A percentile compares a stretch with the other conserved stretches of the same genome.
Evolutionary conservation across 2,797 vertebrate genomes (phyloP).

Genomic region (Acridotheres tristis): DNA sequence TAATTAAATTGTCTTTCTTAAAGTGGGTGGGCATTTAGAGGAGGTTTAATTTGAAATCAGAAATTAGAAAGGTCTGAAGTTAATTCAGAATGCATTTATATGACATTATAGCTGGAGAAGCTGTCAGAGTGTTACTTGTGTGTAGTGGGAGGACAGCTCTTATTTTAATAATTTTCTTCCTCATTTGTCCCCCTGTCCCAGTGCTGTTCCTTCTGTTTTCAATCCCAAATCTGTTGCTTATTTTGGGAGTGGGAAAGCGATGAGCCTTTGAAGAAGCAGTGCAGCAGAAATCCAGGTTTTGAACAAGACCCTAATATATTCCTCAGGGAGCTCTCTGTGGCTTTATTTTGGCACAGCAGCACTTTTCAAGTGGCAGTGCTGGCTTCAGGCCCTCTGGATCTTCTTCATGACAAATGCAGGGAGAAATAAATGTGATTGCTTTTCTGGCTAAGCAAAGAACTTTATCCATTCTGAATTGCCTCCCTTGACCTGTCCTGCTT

Average conservation of each 20-base stretch:
- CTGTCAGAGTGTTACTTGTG: not conserved
- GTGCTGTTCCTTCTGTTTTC: not conserved
- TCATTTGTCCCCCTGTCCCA: not conserved
- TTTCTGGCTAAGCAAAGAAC: not conserved
- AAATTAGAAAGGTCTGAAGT: not conserved
- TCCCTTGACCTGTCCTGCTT: not conserved
- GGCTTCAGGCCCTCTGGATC: not conserved
- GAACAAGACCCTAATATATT: not conserved
- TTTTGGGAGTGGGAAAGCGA: not conserved
- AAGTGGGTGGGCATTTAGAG: not conserved
- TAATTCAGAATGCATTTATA: not conserved
- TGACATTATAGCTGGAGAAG: not conserved
- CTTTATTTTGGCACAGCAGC: not conserved
- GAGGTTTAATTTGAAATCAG: not conserved
- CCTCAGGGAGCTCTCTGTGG: not conserved
- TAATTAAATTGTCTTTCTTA: not conserved
- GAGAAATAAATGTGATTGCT: not conserved
- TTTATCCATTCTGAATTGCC: not conserved
- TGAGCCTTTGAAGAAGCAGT: not conserved
- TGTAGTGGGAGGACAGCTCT: not conserved
- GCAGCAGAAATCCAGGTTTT: not conserved
- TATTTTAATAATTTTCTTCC: not conserved
- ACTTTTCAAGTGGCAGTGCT: not conserved
- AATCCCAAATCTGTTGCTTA: not conserved
- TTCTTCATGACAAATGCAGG: not conserved